Conservation (phyloP, 2,113 vertebrate genomes). For the Sus scrofa region DNA sequence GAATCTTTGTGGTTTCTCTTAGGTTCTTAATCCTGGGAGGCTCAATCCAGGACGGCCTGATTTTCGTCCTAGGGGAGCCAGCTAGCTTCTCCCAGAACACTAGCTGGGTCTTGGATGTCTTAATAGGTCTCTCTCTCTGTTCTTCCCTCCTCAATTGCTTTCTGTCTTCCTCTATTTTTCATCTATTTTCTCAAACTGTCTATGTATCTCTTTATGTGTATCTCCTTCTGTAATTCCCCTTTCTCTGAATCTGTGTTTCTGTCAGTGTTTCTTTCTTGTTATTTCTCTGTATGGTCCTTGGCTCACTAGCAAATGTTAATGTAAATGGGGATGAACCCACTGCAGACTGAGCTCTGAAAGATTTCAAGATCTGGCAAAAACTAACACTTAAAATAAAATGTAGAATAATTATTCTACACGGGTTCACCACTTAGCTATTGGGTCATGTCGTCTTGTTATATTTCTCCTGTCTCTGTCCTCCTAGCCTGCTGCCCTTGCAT, state of each 20-base stretch:
- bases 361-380: neutral
- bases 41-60: neutral
- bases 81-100: neutral
- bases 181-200: neutral
- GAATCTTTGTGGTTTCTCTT: constrained; percentile 44
- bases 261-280: neutral
- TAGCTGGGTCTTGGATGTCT: neutral
- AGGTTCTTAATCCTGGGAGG: neutral
- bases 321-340: neutral
- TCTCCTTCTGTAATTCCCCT: neutral
- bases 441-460: neutral
- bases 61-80: neutral
- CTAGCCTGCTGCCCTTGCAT: neutral
- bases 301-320: constrained; percentile 6
- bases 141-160: neutral
- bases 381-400: constrained; percentile 5
- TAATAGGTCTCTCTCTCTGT: neutral
- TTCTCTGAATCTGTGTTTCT: neutral
- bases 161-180: neutral
- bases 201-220: neutral
- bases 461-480: neutral
- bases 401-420: neutral
- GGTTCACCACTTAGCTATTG: neutral
- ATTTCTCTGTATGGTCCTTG: neutral
- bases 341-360: neutral